Evolutionary conservation across 2,888 invertebrate genomes (phyloP).

Genomic region (Chirona hameri): DNA sequence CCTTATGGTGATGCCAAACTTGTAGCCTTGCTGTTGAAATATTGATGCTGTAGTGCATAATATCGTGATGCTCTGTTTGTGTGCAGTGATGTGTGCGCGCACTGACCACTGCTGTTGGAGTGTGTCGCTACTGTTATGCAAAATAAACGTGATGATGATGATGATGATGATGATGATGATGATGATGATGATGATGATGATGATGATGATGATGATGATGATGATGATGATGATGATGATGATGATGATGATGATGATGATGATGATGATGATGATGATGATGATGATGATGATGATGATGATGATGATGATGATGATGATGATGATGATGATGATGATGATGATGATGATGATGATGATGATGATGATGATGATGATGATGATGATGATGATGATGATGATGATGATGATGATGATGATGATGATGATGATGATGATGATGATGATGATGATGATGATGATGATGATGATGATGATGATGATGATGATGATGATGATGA

Average conservation of each 20-base stretch:
- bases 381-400: constrained; percentile 1
- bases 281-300: constrained; percentile 28
- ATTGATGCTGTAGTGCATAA: neutral
- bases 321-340: constrained; percentile 12
- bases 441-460: neutral
- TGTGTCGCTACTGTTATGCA: no score
- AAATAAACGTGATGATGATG: no score
- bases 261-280: constrained; percentile 29
- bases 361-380: constrained; percentile 1
- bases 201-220: constrained; percentile 7
- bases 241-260: constrained; percentile 29
- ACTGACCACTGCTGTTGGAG: no score
- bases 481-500: neutral
- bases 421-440: constrained; percentile 2
- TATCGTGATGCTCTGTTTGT: constrained; percentile 5
- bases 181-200: constrained; percentile 28
- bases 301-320: constrained; percentile 22
- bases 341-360: neutral
- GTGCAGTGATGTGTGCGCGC: no score
- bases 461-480: neutral
- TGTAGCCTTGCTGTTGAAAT: no score
- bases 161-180: constrained; percentile 4
- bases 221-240: constrained; percentile 24
- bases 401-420: constrained; percentile 13
- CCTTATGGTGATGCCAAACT: no score